Conservation (phyloP, 2,888 invertebrate genomes). For the Diloba caeruleocephala region DNA sequence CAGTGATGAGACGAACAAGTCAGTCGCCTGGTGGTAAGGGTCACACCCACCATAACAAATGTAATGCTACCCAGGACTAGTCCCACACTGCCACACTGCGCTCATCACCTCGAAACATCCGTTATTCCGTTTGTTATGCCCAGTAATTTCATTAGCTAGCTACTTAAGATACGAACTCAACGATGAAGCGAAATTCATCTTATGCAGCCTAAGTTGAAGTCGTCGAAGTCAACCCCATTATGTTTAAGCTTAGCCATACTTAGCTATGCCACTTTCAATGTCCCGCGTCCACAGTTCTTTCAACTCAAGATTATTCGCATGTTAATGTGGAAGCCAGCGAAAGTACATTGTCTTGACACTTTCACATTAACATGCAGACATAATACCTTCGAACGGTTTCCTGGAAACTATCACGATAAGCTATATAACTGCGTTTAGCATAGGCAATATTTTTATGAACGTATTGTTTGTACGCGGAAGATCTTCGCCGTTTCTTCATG, state of each 20-base stretch:
- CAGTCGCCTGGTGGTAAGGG: too few relatives aligned
- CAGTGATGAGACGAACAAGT: too few relatives aligned
- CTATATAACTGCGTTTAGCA: constrained; percentile 56
- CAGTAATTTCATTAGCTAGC: too few relatives aligned
- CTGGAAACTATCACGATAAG: constrained; percentile 68
- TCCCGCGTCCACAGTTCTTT: constrained; percentile 37
- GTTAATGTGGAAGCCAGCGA: constrained; percentile 66
- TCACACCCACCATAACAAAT: too few relatives aligned
- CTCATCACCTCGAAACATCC: too few relatives aligned
- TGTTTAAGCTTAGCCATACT: constrained; percentile 19
- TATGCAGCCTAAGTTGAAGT: not conserved
- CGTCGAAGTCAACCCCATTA: not conserved
- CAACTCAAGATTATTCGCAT: constrained; percentile 65
- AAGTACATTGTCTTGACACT: constrained; percentile 75
- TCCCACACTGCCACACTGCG: too few relatives aligned
- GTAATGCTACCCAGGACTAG: too few relatives aligned
- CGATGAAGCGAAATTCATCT: not conserved
- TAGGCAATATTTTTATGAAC: constrained; percentile 62
- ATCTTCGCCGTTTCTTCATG: constrained; percentile 30
- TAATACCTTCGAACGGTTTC: constrained; percentile 61
- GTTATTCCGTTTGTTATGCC: too few relatives aligned
- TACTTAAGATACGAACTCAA: not conserved
- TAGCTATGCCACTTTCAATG: constrained; percentile 18
- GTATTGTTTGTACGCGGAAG: constrained; percentile 53
- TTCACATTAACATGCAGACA: constrained; percentile 75